Percentiles rank a stretch among this genome's conserved stretches.
These are phyloP conservation scores for Eulacestoma nigropectus DNA, from an alignment of 2,113 vertebrate genomes.

Conservation along the genomic window DNA sequence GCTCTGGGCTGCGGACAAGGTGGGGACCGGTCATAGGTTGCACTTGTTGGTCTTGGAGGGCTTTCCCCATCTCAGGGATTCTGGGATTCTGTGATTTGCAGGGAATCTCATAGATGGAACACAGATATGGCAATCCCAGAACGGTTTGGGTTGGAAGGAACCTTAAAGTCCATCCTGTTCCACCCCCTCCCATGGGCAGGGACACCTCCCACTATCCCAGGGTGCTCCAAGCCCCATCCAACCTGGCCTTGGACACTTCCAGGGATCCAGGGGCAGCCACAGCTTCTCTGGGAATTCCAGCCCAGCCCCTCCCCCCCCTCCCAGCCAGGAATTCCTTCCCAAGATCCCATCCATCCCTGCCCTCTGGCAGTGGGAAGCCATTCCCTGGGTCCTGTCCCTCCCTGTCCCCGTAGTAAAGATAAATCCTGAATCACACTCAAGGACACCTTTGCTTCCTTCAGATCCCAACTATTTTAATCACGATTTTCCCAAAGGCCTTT, in stretches of 20 bases:
- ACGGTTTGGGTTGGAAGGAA: neutral
- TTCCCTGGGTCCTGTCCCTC: neutral
- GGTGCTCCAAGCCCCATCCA: neutral
- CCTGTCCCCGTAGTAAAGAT: neutral
- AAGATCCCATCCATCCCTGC: neutral
- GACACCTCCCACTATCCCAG: rapidly evolving
- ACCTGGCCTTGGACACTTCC: neutral
- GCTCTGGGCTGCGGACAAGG: neutral
- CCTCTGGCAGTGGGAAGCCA: neutral
- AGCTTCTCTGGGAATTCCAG: neutral
- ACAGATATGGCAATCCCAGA: neutral
- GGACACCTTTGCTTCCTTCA: neutral
- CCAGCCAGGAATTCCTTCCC: neutral
- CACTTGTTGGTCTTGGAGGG: neutral
- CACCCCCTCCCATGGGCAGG: neutral
- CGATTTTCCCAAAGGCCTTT: rapidly evolving
- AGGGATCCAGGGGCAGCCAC: neutral
- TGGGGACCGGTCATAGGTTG: rapidly evolving
- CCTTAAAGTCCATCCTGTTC: neutral
- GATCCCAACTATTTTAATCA: neutral
- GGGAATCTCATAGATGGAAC: rapidly evolving
- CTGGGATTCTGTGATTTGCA: neutral
- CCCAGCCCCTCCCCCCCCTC: neutral
- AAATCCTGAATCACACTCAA: neutral
- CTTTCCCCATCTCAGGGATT: neutral